These are phyloP conservation scores for Hippocampus comes DNA, from an alignment of 2,113 vertebrate species.

Conservation along the genomic window DNA sequence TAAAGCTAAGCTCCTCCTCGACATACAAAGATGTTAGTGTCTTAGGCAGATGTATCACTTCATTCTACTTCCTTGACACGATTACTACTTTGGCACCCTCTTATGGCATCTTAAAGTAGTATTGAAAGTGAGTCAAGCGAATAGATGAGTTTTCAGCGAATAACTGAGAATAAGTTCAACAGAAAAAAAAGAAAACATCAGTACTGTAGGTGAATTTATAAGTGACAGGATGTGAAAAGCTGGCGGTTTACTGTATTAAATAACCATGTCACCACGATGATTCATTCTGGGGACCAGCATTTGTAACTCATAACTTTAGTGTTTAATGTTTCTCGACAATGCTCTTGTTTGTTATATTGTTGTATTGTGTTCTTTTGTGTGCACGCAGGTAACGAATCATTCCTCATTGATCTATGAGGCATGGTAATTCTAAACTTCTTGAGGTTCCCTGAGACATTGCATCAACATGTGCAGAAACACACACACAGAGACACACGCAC, in stretches of 20 bases:
- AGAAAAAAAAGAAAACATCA: neutral
- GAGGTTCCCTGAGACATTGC: conserved; percentile 48
- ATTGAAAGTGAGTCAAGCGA: neutral
- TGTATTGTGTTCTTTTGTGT: conserved; percentile 22
- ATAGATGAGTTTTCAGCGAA: neutral
- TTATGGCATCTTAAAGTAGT: neutral
- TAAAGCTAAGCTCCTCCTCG: too few relatives aligned
- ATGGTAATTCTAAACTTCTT: conserved; percentile 61
- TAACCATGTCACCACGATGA: neutral
- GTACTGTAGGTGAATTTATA: neutral
- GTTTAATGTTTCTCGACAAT: conserved; percentile 30
- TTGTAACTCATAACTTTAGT: neutral
- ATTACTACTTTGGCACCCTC: neutral
- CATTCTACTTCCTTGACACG: neutral
- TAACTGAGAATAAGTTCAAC: neutral
- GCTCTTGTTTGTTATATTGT: conserved; percentile 46
- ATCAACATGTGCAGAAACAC: conserved; percentile 36
- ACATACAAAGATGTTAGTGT: too few relatives aligned
- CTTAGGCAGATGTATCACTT: too few relatives aligned
- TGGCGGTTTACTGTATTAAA: neutral
- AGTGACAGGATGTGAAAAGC: neutral
- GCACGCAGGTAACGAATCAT: conserved; percentile 46
- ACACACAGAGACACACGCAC: neutral
- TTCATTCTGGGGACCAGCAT: neutral
- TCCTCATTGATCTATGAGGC: conserved; percentile 61